Base-by-base conservation (phyloP, 1,140 invertebrate genomes). In the Trachymyrmex cornetzi region DNA sequence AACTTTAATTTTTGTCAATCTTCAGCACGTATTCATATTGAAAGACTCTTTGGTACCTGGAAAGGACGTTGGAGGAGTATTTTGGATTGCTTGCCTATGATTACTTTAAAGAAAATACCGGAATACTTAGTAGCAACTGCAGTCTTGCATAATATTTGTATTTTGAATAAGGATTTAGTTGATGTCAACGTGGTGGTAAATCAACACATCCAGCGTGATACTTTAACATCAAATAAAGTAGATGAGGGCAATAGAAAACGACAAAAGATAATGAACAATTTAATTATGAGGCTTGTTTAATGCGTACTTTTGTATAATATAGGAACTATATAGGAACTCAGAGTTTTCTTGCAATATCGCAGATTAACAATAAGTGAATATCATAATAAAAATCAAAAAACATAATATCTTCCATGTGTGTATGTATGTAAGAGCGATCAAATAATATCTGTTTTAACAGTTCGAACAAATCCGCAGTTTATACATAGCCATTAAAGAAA, bases 101-200 rank as follows among this genome's bases (percentile, higher is more conserved):
- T 38, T 38, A 66, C 34, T 9, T n/a, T 66, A n/a, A 19, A 66
- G 3, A 66, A 66, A 38, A 66, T 66, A n/a, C 19, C 64, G 5
- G 64, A 66, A 38, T 66, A 66, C 14, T 3, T 66, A n/a, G 7
- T 66, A 4, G 64, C 30, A 38, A 66, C 64, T 38, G 6, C 2
- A 5, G 34, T 44, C 12, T 66, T 66, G 7, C 64, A 66, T n/a
- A 66, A 66, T 11, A 38, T 66, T 38, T 66, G 64, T 66, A 66
- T 44, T 5, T 11, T 38, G 5, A 66, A 30, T 5, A n/a, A 30
- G 16, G 30, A 64, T 64, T 12, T 64, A 1, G 6, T 64, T 34
- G 27, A 64, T 61, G 11, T 61, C 3, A 3, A 61, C 11, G 7
- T 12, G 3, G 3, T 7, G 57, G 4, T 12, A 61, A 24, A 61